Base-by-base conservation (phyloP, 2,113 vertebrate genomes). In the Larimichthys crocea region DNA sequence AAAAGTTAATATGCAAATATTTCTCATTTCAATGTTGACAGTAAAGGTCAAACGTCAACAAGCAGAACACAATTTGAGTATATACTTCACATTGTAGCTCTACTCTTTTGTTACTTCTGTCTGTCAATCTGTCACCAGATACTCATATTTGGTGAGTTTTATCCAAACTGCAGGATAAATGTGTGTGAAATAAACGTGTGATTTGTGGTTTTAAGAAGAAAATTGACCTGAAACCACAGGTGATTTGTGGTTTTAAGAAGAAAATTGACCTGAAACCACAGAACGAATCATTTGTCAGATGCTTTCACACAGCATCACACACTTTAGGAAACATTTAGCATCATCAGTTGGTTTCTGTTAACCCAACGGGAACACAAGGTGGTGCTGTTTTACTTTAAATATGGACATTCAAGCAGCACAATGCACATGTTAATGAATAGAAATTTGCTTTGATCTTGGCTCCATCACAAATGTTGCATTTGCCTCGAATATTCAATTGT, bases 341-440 rank as follows among this genome's bases (percentile, higher is more conserved):
- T 40, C 0, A n/a, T 2, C 20, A 19, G 4, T 60, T 42, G 10
- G 44, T 50, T 48, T 50, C 15, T 20, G 53, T 70, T 65, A 40
- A n/a, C 53, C 10, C 14, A 65, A 24, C 4, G 22, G 0, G 29
- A 70, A 79, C 92, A 90, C 85, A 76, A 56, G 89, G 79, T 79
- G 90, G 85, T 5, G 89, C 82, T 71, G 79, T 79, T 83, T 55
- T 6, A 71, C 65, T 52, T 72, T 0, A 74, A 77, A 88, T 79
- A 0, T 5, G 1, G 8, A 35, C 29, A 26, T 2, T 20, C 0
- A 0, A 48, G 52, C 31, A 20, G 15, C 56, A 31, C 46, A 59
- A 15, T 22, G 59, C 3, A 53, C 48, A 15, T 1, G 61, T 11
- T 42, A 60, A 65, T 65, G 61, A 74, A 83, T 74, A 56, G 55